These are phyloP conservation scores for Anomalospiza imberbis DNA, from an alignment of 2,797 vertebrate species.

Conservation along the genomic window DNA sequence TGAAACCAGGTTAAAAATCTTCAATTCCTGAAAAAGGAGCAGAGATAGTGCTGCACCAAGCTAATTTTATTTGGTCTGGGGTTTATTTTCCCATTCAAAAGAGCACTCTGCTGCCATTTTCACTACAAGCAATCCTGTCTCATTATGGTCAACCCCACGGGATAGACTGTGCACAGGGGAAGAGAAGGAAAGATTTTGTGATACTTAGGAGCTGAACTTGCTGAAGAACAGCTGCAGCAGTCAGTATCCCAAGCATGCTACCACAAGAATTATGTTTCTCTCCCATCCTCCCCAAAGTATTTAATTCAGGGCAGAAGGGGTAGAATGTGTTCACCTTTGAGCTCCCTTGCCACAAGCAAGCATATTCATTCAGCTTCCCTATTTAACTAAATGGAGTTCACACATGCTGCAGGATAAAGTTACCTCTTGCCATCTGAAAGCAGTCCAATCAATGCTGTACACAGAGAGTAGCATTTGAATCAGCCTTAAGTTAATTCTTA, in stretches of 20 bases:
- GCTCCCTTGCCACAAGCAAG: conserved; percentile 9
- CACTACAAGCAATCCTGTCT: neutral
- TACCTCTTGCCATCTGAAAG: conserved; percentile 54
- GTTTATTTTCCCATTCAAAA: neutral
- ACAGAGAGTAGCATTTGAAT: conserved; percentile 64
- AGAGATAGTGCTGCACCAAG: neutral
- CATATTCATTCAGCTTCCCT: conserved; percentile 33
- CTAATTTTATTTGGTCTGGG: neutral
- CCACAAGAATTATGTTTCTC: conserved; percentile 10
- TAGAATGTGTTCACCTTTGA: neutral
- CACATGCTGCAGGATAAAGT: conserved; percentile 59
- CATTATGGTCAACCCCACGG: neutral
- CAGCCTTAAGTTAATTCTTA: conserved; percentile 70
- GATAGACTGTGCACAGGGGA: neutral
- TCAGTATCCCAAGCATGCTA: neutral
- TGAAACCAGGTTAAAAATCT: neutral
- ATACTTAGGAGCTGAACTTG: neutral
- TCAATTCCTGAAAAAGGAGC: neutral
- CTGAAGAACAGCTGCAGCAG: conserved; percentile 1
- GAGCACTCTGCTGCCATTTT: neutral
- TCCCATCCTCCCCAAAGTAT: conserved; percentile 22
- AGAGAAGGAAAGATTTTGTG: neutral
- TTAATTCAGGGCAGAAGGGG: conserved; percentile 52
- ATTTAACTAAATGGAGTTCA: conserved; percentile 62
- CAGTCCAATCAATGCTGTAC: conserved; percentile 59